Base-by-base conservation (phyloP, 2,797 vertebrate genomes). In the Apogon hyalosoma region DNA sequence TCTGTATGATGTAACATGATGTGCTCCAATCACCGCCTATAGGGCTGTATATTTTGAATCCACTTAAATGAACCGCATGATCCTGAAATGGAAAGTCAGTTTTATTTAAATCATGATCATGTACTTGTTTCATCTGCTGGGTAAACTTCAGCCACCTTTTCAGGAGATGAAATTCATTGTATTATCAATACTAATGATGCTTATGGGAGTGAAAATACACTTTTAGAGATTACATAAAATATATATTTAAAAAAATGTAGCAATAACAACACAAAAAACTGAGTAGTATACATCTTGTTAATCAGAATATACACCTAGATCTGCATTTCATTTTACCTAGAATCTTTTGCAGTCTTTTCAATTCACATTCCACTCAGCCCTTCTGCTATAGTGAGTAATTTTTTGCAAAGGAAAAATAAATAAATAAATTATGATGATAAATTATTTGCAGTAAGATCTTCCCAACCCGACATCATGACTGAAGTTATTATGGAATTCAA, bases 371-470 rank as follows among this genome's bases (percentile, higher is more conserved):
- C 41, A n/a, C 49, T 43, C 62, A 62, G 38, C 51, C 40, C 11
- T 56, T 50, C 46, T 16, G 43, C 53, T 66, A 7, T 19, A 57
- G 43, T 53, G 56, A 48, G 38, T 45, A 28, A 47, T 31, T 19
- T 48, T 66, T 54, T 72, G n/a, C 19, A 64, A 62, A 70, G 42
- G 3, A 28, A 28, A 28, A 28, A 28, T 28, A 28, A 36, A 36
- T 36, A 36, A 36, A 36, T 36, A 36, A 21, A 36, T 36, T 0
- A 36, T 36, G 9, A 36, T 36, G 68, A 66, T 53, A 65, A 71
- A 73, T 45, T 61, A 38, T 43, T 39, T 41, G 69, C 60, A 73
- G 18, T 68, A 41, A 58, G 40, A 56, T 61, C 58, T 31, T 49
- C 51, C 41, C 54, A 12, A 51, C 31, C 50, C 42, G 49, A 43